phyloP scores from a whole-genome alignment of 2,113 vertebrate genomes.

The Ahaetulla prasina region DNA sequence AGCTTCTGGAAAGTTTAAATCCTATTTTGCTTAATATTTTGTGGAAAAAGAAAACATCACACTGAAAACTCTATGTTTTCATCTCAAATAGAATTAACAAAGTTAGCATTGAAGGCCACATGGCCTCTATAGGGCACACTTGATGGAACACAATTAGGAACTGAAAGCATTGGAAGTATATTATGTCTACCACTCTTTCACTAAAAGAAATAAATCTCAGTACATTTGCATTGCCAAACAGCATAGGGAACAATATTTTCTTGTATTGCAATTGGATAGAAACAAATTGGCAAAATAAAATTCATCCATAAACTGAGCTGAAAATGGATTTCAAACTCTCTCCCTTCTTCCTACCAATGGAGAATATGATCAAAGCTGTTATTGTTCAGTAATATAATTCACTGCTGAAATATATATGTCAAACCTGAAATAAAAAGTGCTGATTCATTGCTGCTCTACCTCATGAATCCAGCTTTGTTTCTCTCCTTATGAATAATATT shows the following conservation, averaged over 20 bases:
- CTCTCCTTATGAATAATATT: slow-evolving; percentile 52
- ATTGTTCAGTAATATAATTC: slow-evolving; percentile 50
- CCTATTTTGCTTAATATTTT: neutral
- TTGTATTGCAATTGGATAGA: slow-evolving; percentile 22
- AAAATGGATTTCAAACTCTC: slow-evolving; percentile 11
- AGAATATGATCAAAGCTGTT: slow-evolving; percentile 40
- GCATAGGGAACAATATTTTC: neutral
- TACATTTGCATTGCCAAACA: neutral
- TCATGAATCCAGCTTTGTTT: slow-evolving; percentile 54
- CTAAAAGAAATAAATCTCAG: neutral
- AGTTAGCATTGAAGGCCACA: neutral
- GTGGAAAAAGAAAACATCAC: neutral
- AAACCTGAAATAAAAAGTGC: slow-evolving; percentile 51
- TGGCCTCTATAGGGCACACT: neutral
- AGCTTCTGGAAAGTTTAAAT: neutral
- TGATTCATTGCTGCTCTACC: slow-evolving; percentile 54
- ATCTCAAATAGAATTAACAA: neutral
- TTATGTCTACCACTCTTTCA: neutral
- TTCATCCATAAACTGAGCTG: slow-evolving; percentile 31
- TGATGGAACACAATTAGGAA: neutral
- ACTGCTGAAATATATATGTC: slow-evolving; percentile 52
- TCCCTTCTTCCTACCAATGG: slow-evolving; percentile 18
- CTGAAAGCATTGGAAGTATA: neutral
- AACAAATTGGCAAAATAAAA: slow-evolving; percentile 46
- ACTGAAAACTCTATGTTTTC: neutral